Evolutionary conservation across 1,140 invertebrate species (phyloP).

Genomic region (Lepidurus apus): DNA sequence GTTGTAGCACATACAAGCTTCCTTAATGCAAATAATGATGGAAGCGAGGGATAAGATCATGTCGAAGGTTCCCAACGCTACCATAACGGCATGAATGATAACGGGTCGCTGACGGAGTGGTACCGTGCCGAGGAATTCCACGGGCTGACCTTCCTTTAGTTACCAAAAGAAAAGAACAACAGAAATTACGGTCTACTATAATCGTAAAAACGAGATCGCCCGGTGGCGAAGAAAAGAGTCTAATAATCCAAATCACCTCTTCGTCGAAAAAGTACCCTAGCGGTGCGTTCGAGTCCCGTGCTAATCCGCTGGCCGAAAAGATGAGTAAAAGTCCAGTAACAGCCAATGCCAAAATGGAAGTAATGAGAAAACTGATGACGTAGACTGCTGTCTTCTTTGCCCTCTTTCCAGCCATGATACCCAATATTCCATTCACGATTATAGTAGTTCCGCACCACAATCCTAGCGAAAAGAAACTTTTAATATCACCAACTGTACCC

Average conservation of each 20-base stretch:
- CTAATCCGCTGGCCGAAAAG: conserved; percentile 40
- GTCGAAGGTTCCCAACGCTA: conserved; percentile 37
- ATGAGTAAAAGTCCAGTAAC: conserved; percentile 40
- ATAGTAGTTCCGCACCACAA: conserved; percentile 39
- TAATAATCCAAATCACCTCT: conserved; percentile 34
- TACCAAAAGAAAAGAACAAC: neutral
- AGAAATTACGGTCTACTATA: neutral
- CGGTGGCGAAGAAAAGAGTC: neutral
- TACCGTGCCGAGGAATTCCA: conserved; percentile 35
- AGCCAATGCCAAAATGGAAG: conserved; percentile 37
- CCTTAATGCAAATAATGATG: conserved; percentile 36
- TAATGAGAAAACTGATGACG: conserved; percentile 37
- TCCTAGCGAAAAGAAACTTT: conserved; percentile 26
- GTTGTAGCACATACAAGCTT: conserved; percentile 38
- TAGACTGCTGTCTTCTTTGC: conserved; percentile 34
- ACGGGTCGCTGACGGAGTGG: conserved; percentile 35
- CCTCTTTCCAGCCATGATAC: conserved; percentile 36
- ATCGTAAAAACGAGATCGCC: neutral
- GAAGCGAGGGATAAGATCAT: conserved; percentile 38
- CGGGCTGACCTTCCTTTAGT: conserved; percentile 29
- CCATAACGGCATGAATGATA: conserved; percentile 36
- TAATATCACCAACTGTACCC: no score
- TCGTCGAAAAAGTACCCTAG: conserved; percentile 38
- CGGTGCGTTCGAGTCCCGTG: conserved; percentile 38
- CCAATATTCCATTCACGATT: conserved; percentile 37